These are phyloP conservation scores for Stomorhina lunata DNA, from an alignment of 2,888 invertebrate species.

Conservation along the genomic window DNA sequence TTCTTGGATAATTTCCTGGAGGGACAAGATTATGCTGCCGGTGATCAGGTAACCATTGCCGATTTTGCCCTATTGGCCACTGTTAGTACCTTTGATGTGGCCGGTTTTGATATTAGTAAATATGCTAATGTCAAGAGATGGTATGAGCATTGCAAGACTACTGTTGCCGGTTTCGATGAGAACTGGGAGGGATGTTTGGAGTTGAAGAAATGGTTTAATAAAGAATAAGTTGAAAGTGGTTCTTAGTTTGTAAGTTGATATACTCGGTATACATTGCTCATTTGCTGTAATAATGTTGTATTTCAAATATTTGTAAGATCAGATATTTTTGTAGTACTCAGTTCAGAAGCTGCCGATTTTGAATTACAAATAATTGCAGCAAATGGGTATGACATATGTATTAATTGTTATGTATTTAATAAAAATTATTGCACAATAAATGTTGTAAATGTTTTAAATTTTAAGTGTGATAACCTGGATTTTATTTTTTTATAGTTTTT, in stretches of 20 bases:
- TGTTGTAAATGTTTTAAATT: background rate
- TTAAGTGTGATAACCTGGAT: background rate
- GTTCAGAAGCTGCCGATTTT: no score
- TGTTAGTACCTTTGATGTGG: slow-evolving; percentile 86
- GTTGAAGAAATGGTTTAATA: slow-evolving; percentile 80
- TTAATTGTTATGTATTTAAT: no score
- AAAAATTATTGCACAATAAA: background rate
- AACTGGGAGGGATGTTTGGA: slow-evolving; percentile 82
- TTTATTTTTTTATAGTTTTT: no score
- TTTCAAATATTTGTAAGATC: no score
- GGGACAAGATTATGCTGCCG: slow-evolving; percentile 86
- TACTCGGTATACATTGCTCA: background rate
- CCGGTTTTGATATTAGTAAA: slow-evolving; percentile 84
- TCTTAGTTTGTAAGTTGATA: background rate
- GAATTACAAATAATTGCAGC: no score
- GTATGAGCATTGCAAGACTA: slow-evolving; percentile 82
- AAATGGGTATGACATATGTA: no score
- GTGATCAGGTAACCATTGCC: slow-evolving; percentile 88
- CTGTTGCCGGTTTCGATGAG: slow-evolving; percentile 83
- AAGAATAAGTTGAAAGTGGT: slow-evolving; percentile 49
- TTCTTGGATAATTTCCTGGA: slow-evolving; percentile 87
- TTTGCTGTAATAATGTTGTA: no score
- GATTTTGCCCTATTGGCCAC: slow-evolving; percentile 86
- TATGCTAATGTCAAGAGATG: slow-evolving; percentile 86
- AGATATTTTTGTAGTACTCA: no score